Evolutionary conservation across 2,888 invertebrate genomes (phyloP).

Genomic region (Drosophila maculinotata): DNA sequence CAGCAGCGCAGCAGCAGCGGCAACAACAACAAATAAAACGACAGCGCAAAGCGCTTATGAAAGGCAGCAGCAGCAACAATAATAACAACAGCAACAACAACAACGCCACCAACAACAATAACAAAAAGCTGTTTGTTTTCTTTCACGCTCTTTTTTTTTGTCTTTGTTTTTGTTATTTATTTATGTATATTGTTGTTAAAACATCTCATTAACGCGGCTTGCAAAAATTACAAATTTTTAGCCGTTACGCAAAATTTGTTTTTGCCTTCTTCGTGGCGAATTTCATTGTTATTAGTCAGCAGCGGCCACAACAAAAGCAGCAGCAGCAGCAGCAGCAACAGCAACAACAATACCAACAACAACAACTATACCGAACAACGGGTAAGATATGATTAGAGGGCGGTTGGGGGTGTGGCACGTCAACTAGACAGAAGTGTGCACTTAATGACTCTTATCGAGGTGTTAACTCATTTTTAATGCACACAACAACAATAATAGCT

Average conservation of each 20-base stretch:
- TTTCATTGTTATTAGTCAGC: constrained; percentile 75
- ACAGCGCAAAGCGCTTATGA: constrained; percentile 32
- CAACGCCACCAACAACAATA: constrained; percentile 34
- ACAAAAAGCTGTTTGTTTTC: constrained; percentile 56
- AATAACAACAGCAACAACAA: constrained; percentile 34
- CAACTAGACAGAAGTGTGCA: constrained; percentile 8
- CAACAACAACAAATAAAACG: constrained; percentile 42
- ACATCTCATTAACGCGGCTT: constrained; percentile 62
- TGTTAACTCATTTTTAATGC: constrained; percentile 14
- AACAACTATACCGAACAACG: constrained; percentile 12
- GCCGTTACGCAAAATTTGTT: constrained; percentile 60
- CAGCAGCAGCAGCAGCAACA: constrained; percentile 23
- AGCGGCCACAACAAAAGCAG: constrained; percentile 9
- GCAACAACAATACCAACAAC: constrained; percentile 6
- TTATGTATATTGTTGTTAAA: constrained; percentile 52
- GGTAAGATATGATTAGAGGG: constrained; percentile 60
- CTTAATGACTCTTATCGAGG: constrained; percentile 21
- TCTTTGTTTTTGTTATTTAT: constrained; percentile 46
- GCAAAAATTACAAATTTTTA: constrained; percentile 54
- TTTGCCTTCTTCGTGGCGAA: constrained; percentile 37
- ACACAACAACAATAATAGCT: constrained; percentile 10
- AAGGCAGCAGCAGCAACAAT: constrained; percentile 8
- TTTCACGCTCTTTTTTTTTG: constrained; percentile 37
- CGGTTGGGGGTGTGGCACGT: constrained; percentile 3
- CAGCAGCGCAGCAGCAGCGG: no score